A percentile compares a stretch with the other conserved stretches of the same genome.
Evolutionary conservation across 2,797 vertebrate species (phyloP).

Genomic region (Sarcoramphus papa): DNA sequence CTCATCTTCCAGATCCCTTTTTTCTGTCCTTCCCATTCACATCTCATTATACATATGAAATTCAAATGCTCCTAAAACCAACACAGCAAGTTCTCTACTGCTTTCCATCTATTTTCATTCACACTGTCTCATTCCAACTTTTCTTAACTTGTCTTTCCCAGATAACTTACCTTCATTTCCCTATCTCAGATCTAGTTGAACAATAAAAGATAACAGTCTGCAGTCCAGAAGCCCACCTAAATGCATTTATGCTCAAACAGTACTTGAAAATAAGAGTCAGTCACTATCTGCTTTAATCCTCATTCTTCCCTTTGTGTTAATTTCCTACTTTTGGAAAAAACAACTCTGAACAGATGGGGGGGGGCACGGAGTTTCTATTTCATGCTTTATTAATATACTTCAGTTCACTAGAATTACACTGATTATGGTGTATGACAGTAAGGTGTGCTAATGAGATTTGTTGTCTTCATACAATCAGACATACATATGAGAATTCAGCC

Average conservation of each 20-base stretch:
- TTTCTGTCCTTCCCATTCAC: background rate
- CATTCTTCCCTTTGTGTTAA: background rate
- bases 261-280: background rate
- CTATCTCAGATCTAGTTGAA: background rate
- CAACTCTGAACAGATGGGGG: background rate
- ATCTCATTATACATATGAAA: background rate
- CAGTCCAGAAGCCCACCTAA: background rate
- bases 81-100: background rate
- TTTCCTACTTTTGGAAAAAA: background rate
- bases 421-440: background rate
- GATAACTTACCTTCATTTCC: background rate
- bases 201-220: background rate
- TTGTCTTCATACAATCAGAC: background rate
- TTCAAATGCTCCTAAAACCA: background rate
- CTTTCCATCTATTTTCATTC: background rate
- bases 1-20: background rate
- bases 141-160: background rate
- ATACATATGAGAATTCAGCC: background rate
- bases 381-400: background rate
- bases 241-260: background rate
- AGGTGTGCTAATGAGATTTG: background rate
- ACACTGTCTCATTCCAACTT: background rate
- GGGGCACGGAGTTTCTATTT: background rate
- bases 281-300: background rate
- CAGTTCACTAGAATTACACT: background rate